Base-by-base conservation (phyloP, 2,888 invertebrate genomes). In the Himalopsyche anomala region DNA sequence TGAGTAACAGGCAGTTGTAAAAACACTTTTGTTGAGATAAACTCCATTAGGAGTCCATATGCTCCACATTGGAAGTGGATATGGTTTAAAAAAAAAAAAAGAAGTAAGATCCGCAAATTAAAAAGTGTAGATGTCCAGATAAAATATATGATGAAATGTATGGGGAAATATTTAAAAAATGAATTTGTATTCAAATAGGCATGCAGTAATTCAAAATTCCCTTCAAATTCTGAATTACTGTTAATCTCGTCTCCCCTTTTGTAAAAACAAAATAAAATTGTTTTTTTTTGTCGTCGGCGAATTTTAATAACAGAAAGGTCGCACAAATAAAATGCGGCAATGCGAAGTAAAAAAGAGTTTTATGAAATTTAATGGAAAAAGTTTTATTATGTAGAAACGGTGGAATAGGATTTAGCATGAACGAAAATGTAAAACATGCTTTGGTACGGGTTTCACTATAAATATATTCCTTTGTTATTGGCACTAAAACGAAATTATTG, bases 261-360 rank as follows among this genome's bases (percentile, higher is more conserved):
- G 51, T 19, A 19, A 62, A 62, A 62, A 62, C 11, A 62, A n/a
- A 28, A 62, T 19, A 62, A 62, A 62, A 19, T 62, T 19, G 9
- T 28, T 19, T 62, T n/a, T 19, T 19, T 56, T n/a, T 62, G 19
- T 11, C 28, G 15, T 11, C 28, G 19, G 11, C 28, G 28, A 62
- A 62, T 62, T 62, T 62, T 62, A 62, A 62, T 62, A 62, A 62
- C 62, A 62, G 19, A 62, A 62, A 62, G 62, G 62, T 62, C 62
- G 28, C 28, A 62, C 62, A 19, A 19, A 19, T 62, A 28, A 19
- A 62, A 19, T 2, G 62, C 62, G 62, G 62, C 62, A 62, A 62
- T 28, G 62, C 19, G 62, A 62, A 62, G n/a, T 28, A 62, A 11
- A 19, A 62, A 62, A 62, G 28, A 62, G 62, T 62, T n/a, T 62